These are phyloP conservation scores for Varecia variegata DNA, from an alignment of 2,797 vertebrate genomes.

Conservation along the genomic window DNA sequence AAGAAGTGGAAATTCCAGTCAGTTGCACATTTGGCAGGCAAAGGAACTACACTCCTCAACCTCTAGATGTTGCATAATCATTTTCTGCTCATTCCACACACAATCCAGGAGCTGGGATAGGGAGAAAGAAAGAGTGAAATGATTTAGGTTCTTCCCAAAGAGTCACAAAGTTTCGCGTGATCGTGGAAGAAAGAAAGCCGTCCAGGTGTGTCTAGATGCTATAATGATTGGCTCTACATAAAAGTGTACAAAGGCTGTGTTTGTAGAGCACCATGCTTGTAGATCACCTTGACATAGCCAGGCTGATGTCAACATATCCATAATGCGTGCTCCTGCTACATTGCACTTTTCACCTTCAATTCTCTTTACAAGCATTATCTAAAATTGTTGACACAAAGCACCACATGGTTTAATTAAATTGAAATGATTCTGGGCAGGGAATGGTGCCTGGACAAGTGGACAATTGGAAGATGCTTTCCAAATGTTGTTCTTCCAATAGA, in stretches of 20 bases:
- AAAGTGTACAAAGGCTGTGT: neutral
- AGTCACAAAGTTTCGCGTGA: neutral
- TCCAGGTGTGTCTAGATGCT: neutral
- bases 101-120: neutral
- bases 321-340: conserved; percentile 26
- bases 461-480: conserved; percentile 76
- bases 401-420: conserved; percentile 65
- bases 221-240: neutral
- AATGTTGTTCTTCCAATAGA: conserved; percentile 81
- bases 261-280: neutral
- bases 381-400: conserved; percentile 62
- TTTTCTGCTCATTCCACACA: neutral
- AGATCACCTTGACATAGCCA: neutral
- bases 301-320: neutral
- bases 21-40: neutral
- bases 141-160: neutral
- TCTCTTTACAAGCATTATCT: conserved; percentile 48
- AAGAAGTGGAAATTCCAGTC: neutral
- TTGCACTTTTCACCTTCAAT: conserved; percentile 52
- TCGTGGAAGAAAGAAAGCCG: neutral
- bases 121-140: neutral
- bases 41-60: neutral
- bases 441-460: conserved; percentile 37
- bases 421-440: conserved; percentile 57
- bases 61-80: neutral